A percentile compares a stretch with the other conserved stretches of the same genome.
These are phyloP conservation scores for Drosophila saltans DNA, from an alignment of 1,140 invertebrate species.

Conservation along the genomic window DNA sequence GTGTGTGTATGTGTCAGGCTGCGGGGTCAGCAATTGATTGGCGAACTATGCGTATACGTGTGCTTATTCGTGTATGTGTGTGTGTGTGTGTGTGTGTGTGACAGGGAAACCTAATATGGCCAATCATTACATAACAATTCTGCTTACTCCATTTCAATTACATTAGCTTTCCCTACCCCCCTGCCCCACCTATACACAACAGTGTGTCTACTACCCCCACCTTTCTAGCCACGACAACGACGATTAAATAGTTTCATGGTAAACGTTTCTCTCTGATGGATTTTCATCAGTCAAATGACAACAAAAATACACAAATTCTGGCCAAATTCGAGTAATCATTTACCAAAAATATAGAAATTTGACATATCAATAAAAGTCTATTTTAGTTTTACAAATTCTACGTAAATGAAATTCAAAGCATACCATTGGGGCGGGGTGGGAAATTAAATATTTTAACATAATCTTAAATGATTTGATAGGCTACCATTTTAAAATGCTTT, in stretches of 20 bases:
- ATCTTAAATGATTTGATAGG: no score
- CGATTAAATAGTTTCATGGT: constrained; percentile 4
- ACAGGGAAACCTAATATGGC: constrained; percentile 12
- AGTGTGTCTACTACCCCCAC: no score
- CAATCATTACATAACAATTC: constrained; percentile 11
- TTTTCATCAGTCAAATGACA: neutral
- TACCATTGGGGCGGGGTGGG: no score
- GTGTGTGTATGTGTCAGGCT: constrained; percentile 27
- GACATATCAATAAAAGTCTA: no score
- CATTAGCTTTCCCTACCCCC: neutral
- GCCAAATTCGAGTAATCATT: neutral
- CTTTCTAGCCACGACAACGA: neutral
- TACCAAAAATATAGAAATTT: neutral
- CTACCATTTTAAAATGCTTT: no score
- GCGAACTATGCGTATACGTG: constrained; percentile 44
- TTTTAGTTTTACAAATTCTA: neutral
- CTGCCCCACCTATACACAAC: no score
- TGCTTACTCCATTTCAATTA: constrained; percentile 13
- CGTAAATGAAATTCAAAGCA: no score
- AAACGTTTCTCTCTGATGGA: neutral
- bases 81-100: neutral
- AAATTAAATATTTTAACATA: no score
- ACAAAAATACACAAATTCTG: neutral
- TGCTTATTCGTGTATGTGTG: neutral
- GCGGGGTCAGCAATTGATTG: constrained; percentile 40